phyloP scores from a whole-genome alignment of 2,797 vertebrate species.

The Melanogrammus aeglefinus region DNA sequence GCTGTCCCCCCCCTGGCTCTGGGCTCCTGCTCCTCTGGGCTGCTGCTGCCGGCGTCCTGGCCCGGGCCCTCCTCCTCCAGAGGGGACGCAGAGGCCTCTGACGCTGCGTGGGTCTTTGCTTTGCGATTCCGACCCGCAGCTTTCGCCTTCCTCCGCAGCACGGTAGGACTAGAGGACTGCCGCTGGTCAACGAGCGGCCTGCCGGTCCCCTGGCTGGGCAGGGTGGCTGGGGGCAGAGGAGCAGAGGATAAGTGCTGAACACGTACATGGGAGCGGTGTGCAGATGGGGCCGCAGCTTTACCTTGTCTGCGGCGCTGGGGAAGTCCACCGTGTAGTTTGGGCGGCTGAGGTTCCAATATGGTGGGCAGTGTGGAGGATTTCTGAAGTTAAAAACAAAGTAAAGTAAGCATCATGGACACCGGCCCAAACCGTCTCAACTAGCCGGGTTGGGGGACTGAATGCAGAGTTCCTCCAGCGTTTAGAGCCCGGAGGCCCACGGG shows the following conservation, averaged over 20 bases:
- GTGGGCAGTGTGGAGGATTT: slow-evolving; percentile 14
- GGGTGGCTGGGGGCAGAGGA: slow-evolving; percentile 37
- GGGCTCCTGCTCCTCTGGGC: neutral
- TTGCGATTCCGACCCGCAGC: slow-evolving; percentile 5
- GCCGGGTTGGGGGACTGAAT: neutral
- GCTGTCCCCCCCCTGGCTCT: slow-evolving; percentile 12
- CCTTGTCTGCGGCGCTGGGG: slow-evolving; percentile 36
- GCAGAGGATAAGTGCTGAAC: neutral
- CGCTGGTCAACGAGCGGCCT: neutral
- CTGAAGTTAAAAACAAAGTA: slow-evolving; percentile 27
- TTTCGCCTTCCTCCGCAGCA: slow-evolving; percentile 45
- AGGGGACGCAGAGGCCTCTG: slow-evolving; percentile 8
- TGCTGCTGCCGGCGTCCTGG: neutral
- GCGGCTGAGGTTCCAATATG: slow-evolving; percentile 6
- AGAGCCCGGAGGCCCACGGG: neutral
- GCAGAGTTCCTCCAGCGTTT: neutral
- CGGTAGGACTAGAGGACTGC: neutral
- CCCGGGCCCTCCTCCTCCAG: neutral
- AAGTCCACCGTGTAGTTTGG: slow-evolving; percentile 4
- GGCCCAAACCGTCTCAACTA: neutral
- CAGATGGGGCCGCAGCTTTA: slow-evolving; percentile 22
- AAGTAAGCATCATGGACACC: neutral
- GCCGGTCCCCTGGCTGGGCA: neutral
- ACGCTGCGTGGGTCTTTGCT: neutral
- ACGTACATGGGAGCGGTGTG: neutral